Conservation (phyloP, 64 coral and sea anemone species). For the Montipora cactus region DNA sequence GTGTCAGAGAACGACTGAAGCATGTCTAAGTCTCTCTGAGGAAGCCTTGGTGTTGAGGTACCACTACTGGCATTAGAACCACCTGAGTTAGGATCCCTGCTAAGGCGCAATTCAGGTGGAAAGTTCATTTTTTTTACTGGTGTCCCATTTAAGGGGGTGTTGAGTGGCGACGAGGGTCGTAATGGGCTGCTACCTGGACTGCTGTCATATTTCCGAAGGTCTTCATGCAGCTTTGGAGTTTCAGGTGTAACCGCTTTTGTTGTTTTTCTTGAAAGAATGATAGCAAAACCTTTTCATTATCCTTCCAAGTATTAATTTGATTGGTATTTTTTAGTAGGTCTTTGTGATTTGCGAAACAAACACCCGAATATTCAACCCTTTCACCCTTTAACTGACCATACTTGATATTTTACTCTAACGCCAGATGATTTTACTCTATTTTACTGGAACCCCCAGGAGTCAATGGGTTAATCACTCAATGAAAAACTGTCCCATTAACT, state of each 20-base stretch:
- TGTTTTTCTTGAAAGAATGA: background rate
- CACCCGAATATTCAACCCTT: too few species aligned
- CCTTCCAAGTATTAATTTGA: too few species aligned
- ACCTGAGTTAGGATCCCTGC: constrained; percentile 8
- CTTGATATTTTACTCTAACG: too few species aligned
- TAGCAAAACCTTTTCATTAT: background rate
- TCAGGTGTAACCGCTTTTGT: background rate
- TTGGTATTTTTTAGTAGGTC: too few species aligned
- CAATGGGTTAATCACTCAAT: too few species aligned
- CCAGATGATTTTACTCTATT: too few species aligned
- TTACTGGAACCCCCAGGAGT: too few species aligned
- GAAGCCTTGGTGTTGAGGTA: constrained; percentile 7
- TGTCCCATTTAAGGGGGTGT: constrained; percentile 6
- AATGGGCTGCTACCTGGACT: background rate
- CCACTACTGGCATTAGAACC: constrained; percentile 34
- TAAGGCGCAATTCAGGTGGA: background rate
- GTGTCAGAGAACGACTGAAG: constrained; percentile 67
- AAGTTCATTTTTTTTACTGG: background rate
- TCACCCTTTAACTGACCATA: too few species aligned
- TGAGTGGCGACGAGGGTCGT: constrained; percentile 16
- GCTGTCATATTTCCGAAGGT: background rate
- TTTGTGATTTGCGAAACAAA: too few species aligned
- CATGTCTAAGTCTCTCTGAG: background rate
- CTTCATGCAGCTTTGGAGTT: background rate
- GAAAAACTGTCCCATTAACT: too few species aligned